Base-by-base conservation (phyloP, 2,888 invertebrate species). In the Agrotis puta region DNA sequence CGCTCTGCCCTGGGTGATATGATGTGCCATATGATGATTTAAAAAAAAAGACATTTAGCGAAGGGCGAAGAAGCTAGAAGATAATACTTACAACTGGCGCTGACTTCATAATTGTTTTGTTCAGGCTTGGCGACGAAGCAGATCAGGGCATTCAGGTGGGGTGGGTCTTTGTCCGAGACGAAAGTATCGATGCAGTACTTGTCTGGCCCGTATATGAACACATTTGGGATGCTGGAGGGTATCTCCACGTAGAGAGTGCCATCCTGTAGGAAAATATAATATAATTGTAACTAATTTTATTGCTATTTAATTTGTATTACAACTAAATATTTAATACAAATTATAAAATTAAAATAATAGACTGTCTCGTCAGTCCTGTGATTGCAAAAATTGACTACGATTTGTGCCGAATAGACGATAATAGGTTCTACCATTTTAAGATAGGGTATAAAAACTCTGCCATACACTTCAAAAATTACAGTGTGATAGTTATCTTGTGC, bases 111-210 rank as follows among this genome's bases (percentile, higher is more conserved):
- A 50, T 87, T 78, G 3, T 88, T 76, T 0, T 70, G 59, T 0
- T 88, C 87, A 9, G 85, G 77, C 0, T 0, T 54, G 6, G 50
- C 0, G 0, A 84, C 77, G 72, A 93, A 93, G 85, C 95, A 95
- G 50, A 93, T 90, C 14, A 95, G 85, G 0, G 95, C 95, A 33
- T 94, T 93, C 2, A 95, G 72, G 0, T 79, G 82, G 0, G 88
- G 77, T 1, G 66, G 48, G 0, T 88, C 88, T 0, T 83, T 65
- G 9, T 91, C 88, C 0, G 65, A 58, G 0, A 94, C 83, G 81
- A 95, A 94, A 2, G 93, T 94, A 75, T 95, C 95, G 27, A 95
- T 88, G 84, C 95, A 95, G 85, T 94, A 95, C 71, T 92, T 88
- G 81, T 95, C 94, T 0, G 93, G 91, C 0, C 82, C 81, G 1